Evolutionary conservation across 2,113 vertebrate genomes (phyloP), one percentile per base, ranked within the genome.

Genomic region (Gnathonemus longibarbis): DNA sequence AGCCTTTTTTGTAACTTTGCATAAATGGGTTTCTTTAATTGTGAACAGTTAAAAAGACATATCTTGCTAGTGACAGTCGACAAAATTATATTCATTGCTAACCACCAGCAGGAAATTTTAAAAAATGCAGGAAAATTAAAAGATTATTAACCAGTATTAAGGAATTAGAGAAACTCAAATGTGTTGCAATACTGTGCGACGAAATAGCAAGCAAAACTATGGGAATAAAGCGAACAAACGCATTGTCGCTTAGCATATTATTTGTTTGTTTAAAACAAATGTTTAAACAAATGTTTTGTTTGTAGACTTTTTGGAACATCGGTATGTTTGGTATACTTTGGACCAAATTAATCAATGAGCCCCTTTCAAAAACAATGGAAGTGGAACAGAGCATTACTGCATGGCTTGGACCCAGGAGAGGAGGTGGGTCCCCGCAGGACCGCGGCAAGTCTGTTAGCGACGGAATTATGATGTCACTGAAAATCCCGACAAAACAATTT

Each of bases 401-500:
- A 6, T n/a, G 35, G 35, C 27, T 87, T 74, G 19, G 8, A 21
- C 39, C 42, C 42, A 31, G 91, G 93, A 94, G 94, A 92, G 92
- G 94, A 93, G 93, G 93, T 91, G 94, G 91, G 77, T 91, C 92
- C 89, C 89, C 56, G 56, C 92, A 91, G 92, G 93, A 92, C 93
- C 93, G 84, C 45, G 88, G 90, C 90, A 7, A 91, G 94, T 96
- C 95, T 95, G 94, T 96, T 96, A 96, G 94, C 93, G 48, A 92
- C 94, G 94, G 92, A 96, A 93, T 94, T 93, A 96, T 95, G 94
- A 92, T 84, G 56, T 91, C 88, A 94, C 93, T 95, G 94, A 95
- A 95, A 95, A 95, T 94, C 90, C 94, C 95, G 95, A 96, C 96
- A 96, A 95, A 95, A 95, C 96, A 94, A 96, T 95, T 96, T 93